Conservation (phyloP, 2,113 vertebrate species). For the Serilophus lunatus region DNA sequence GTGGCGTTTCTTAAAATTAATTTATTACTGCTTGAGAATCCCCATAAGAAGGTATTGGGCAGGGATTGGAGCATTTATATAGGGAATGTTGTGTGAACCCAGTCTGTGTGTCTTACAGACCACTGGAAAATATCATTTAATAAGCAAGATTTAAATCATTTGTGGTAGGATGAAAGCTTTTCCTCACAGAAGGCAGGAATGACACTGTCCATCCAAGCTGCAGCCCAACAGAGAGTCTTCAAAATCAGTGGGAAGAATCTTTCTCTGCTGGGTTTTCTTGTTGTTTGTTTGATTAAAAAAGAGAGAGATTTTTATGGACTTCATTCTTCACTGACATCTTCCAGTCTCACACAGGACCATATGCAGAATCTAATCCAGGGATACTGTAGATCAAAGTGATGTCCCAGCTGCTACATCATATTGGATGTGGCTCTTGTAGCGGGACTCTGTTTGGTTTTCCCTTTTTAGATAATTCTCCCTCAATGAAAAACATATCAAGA, state of each 20-base stretch:
- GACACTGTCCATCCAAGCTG: not conserved
- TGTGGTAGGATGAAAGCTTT: not conserved
- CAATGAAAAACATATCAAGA: not conserved
- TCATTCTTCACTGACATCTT: not conserved
- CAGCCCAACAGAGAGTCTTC: not conserved
- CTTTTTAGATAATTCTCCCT: not conserved
- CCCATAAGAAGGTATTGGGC: not conserved
- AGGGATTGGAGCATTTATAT: not conserved
- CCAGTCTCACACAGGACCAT: not conserved
- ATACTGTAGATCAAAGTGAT: not conserved
- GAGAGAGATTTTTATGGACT: not conserved
- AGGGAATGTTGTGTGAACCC: not conserved
- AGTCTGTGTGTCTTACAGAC: not conserved
- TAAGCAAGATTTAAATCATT: not conserved
- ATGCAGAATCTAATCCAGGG: not conserved
- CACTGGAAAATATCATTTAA: not conserved
- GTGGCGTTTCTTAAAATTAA: not conserved
- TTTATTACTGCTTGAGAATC: not conserved
- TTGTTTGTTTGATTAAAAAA: not conserved
- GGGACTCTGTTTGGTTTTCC: not conserved
- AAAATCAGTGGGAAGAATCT: not conserved
- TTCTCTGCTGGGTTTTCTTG: not conserved
- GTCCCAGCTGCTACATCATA: not conserved
- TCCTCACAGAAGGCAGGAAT: not conserved
- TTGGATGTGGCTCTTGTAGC: accelerated